Evolutionary conservation across 2,113 vertebrate species (phyloP), one percentile per base, ranked within the genome.

Genomic region (Amphiprion ocellaris): DNA sequence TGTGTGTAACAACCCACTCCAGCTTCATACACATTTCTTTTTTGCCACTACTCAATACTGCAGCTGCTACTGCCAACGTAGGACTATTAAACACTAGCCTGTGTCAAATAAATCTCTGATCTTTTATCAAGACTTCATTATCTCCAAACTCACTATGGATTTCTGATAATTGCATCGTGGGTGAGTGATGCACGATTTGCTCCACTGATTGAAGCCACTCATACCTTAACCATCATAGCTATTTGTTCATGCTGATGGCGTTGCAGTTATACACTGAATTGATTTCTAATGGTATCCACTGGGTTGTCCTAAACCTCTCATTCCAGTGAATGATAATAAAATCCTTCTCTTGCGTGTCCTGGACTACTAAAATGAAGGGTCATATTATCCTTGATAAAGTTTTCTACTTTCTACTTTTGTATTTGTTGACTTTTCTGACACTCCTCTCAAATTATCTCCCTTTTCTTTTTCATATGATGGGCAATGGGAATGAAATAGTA

Each of bases 91-190:
- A 76, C 19, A 54, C 58, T 66, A 69, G 39, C 50, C 30, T n/a
- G 11, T 39, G 21, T 73, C 54, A 65, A 66, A 73, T 76, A 26
- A 66, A 80, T 59, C 30, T 61, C 49, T 28, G 41, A 52, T 70
- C 44, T 50, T 77, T 74, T 26, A 56, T 81, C 30, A 69, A 62
- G 26, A 52, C 41, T 75, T 58, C 68, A 75, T 81, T 62, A 64
- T 58, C 44, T 64, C 41, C 19, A 52, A 69, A 64, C 70, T 81
- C 50, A 79, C 26, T 69, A 52, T 64, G 62, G 86, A 82, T 79
- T 66, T 65, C 59, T 55, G 37, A 74, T 73, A 62, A 82, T 58
- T 66, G 26, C 74, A 69, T 61, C 49, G 70, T 19, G 23, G 59
- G 26, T 14, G 63, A 65, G 23, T 37, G 60, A 70, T 4, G 1